A percentile compares a stretch with the other conserved stretches of the same genome.
phyloP scores from a whole-genome alignment of 1,140 invertebrate genomes.

The Agrypnia vestita region DNA sequence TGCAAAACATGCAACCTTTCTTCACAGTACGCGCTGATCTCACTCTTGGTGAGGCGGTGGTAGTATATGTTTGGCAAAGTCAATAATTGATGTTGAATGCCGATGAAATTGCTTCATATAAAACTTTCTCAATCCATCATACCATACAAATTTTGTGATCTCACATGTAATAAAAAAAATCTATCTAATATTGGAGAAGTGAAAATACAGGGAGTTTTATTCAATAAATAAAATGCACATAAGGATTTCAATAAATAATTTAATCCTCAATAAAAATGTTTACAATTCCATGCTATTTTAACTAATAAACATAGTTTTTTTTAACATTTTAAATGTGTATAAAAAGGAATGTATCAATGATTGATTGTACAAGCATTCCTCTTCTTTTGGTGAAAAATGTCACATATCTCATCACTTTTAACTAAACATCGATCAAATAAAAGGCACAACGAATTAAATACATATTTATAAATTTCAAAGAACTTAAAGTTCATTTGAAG shows the following conservation, averaged over 20 bases:
- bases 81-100: too few species aligned
- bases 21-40: too few species aligned
- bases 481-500: conserved; percentile 2
- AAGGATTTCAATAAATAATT: conserved; percentile 39
- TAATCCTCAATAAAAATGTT: conserved; percentile 22
- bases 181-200: too few species aligned
- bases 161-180: too few species aligned
- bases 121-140: too few species aligned
- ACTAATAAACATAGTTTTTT: conserved; percentile 28
- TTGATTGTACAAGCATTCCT: conserved; percentile 21
- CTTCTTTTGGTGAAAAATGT: conserved; percentile 7
- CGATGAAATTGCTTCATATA: too few species aligned
- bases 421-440: conserved; percentile 28
- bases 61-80: too few species aligned
- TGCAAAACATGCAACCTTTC: too few species aligned
- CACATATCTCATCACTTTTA: conserved; percentile 5
- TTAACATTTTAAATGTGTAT: conserved; percentile 22
- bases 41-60: too few species aligned
- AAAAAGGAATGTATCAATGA: conserved; percentile 27
- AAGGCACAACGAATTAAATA: conserved; percentile 40
- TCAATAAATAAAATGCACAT: background rate
- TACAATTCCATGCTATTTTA: conserved; percentile 26
- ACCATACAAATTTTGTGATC: too few species aligned
- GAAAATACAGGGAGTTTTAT: too few species aligned
- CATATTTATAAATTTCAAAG: conserved; percentile 28